A percentile compares a stretch with the other conserved stretches of the same genome.
These are phyloP conservation scores for Lepilemur ruficaudatus DNA, from an alignment of 2,797 vertebrate genomes.

Conservation along the genomic window DNA sequence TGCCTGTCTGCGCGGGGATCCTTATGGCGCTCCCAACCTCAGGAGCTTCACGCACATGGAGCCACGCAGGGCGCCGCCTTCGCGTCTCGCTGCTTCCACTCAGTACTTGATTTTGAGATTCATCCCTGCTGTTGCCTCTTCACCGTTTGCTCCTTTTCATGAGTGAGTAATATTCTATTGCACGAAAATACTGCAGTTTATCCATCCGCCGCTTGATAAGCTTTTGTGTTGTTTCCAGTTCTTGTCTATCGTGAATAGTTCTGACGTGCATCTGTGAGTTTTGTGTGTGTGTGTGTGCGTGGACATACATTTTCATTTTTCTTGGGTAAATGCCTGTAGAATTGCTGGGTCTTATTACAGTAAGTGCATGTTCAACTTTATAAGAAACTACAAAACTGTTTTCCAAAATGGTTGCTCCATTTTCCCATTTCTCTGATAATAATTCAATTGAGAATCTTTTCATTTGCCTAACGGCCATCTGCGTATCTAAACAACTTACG, in stretches of 20 bases:
- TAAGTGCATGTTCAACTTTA: not conserved
- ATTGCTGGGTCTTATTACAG: not conserved
- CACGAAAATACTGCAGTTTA: not conserved
- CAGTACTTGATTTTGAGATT: not conserved
- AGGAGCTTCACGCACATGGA: accelerated
- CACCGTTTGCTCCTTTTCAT: not conserved
- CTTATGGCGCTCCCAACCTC: accelerated
- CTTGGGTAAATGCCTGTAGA: not conserved
- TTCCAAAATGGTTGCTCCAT: not conserved
- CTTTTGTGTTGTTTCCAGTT: not conserved
- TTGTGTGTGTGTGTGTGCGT: not conserved
- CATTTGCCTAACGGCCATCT: not conserved
- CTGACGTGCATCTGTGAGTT: not conserved
- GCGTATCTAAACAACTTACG: not conserved
- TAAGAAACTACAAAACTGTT: not conserved
- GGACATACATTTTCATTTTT: not conserved
- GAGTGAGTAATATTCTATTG: not conserved
- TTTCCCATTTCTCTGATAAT: not conserved
- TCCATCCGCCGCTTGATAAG: not conserved
- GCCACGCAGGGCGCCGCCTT: accelerated
- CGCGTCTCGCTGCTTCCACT: not conserved
- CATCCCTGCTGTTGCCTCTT: not conserved
- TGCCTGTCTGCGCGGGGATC: not conserved
- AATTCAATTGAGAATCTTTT: not conserved
- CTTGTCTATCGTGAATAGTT: not conserved